A percentile compares a stretch with the other conserved stretches of the same genome.
These are phyloP conservation scores for Peromyscus polionotus DNA, from an alignment of 2,113 vertebrate genomes.

Conservation along the genomic window DNA sequence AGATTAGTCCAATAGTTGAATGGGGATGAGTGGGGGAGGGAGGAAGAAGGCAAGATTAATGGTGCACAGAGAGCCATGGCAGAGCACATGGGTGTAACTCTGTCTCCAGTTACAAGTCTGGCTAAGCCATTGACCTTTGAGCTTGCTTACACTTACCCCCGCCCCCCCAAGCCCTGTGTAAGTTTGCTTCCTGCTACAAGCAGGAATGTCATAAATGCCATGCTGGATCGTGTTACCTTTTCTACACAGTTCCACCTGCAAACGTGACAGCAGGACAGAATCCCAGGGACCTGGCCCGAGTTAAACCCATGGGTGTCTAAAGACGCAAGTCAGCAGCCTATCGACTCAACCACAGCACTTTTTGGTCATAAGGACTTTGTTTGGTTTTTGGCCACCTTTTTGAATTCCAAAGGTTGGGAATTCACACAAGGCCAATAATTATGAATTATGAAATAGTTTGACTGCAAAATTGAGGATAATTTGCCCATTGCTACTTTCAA, in stretches of 20 bases:
- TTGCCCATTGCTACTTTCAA: not conserved
- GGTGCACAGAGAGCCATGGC: not conserved
- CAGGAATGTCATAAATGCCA: constrained; percentile 39
- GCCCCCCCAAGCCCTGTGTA: not conserved
- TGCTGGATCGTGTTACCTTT: constrained; percentile 5
- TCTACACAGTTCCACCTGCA: not conserved
- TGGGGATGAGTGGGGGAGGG: not conserved
- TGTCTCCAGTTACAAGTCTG: not conserved
- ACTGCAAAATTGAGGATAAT: constrained; percentile 27
- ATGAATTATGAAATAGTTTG: not conserved
- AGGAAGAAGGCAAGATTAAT: not conserved
- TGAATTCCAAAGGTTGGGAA: not conserved
- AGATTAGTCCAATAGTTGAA: not conserved
- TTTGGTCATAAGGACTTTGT: not conserved
- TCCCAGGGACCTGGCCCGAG: not conserved
- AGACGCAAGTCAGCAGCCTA: not conserved
- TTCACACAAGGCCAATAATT: not conserved
- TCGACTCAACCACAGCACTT: constrained; percentile 12
- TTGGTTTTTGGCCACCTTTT: not conserved
- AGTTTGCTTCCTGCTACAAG: constrained; percentile 26
- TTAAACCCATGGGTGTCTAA: not conserved
- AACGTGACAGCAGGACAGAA: not conserved
- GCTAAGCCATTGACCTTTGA: constrained; percentile 40
- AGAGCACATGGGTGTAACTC: not conserved
- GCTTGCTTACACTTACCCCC: not conserved